Percentiles rank a stretch among this genome's conserved stretches.
Conservation (phyloP, 2,797 vertebrate genomes). For the Phalloptychus januarius region DNA sequence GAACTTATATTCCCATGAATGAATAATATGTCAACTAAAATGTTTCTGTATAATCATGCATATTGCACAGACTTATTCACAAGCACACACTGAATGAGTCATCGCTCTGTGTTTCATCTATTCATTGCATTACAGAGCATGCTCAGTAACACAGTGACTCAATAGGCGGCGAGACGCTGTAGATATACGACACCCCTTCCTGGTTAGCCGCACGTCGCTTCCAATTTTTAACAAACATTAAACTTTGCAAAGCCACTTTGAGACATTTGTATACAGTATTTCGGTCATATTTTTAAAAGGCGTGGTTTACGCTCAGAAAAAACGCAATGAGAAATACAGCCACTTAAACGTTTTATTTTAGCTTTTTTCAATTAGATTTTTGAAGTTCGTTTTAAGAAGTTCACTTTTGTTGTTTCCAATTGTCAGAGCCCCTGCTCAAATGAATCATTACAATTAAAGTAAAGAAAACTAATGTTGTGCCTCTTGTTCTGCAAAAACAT, state of each 20-base stretch:
- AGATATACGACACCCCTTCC: conserved; percentile 23
- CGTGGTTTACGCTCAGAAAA: not conserved
- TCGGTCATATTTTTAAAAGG: not conserved
- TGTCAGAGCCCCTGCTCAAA: not conserved
- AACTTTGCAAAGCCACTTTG: not conserved
- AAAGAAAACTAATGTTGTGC: not conserved
- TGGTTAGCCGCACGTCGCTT: conserved; percentile 7
- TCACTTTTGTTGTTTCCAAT: not conserved
- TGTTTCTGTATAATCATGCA: conserved; percentile 53
- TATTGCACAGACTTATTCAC: conserved; percentile 65
- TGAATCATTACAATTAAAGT: not conserved
- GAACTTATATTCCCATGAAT: conserved; percentile 17
- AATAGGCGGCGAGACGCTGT: conserved; percentile 36
- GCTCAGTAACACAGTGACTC: conserved; percentile 58
- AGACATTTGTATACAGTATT: not conserved
- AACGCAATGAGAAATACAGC: not conserved
- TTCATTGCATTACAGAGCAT: conserved; percentile 55
- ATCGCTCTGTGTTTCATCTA: conserved; percentile 40
- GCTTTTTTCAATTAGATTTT: not conserved
- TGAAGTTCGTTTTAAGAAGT: not conserved
- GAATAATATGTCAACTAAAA: conserved; percentile 31
- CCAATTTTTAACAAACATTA: not conserved
- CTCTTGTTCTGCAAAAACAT: not conserved
- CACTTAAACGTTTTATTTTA: not conserved
- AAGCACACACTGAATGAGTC: conserved; percentile 64